Percentiles rank a stretch among this genome's conserved stretches.
phyloP scores from a whole-genome alignment of 2,888 invertebrate species.

The Drosophila histrio region DNA sequence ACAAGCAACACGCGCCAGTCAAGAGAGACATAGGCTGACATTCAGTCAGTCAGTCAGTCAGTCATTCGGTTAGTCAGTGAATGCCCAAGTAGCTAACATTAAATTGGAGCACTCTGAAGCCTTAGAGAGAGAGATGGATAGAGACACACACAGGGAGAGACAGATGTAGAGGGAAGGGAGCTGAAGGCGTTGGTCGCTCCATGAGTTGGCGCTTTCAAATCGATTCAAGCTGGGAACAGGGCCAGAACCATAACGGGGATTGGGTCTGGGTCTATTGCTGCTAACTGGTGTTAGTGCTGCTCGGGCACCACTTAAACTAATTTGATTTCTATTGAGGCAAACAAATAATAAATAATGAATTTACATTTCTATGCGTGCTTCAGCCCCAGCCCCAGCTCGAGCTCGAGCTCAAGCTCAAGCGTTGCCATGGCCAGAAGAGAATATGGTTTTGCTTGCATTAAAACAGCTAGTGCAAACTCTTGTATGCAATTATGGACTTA shows the following conservation, averaged over 20 bases:
- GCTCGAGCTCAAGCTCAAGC: background rate
- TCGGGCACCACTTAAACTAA: constrained; percentile 74
- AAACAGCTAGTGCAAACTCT: constrained; percentile 30
- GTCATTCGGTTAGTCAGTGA: constrained; percentile 18
- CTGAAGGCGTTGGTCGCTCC: constrained; percentile 17
- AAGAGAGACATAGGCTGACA: constrained; percentile 32
- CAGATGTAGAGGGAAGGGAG: background rate
- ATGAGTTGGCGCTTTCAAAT: constrained; percentile 64
- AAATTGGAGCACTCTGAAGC: constrained; percentile 49
- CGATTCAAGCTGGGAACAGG: constrained; percentile 41
- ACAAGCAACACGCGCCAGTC: constrained; percentile 21
- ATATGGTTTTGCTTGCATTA: constrained; percentile 18
- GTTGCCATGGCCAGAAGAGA: constrained; percentile 7
- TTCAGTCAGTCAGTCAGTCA: constrained; percentile 23
- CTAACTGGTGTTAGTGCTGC: constrained; percentile 32
- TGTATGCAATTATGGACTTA: constrained; percentile 52
- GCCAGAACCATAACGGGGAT: constrained; percentile 1
- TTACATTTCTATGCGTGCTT: constrained; percentile 76
- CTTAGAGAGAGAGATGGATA: background rate
- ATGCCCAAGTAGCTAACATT: constrained; percentile 43
- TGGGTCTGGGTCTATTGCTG: constrained; percentile 16
- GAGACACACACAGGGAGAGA: background rate
- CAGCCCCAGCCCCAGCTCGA: background rate
- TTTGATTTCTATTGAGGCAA: constrained; percentile 79
- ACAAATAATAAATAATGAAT: constrained; percentile 79